Conservation (phyloP, 2,113 vertebrate species). For the Nothocercus nigrocapillus region DNA sequence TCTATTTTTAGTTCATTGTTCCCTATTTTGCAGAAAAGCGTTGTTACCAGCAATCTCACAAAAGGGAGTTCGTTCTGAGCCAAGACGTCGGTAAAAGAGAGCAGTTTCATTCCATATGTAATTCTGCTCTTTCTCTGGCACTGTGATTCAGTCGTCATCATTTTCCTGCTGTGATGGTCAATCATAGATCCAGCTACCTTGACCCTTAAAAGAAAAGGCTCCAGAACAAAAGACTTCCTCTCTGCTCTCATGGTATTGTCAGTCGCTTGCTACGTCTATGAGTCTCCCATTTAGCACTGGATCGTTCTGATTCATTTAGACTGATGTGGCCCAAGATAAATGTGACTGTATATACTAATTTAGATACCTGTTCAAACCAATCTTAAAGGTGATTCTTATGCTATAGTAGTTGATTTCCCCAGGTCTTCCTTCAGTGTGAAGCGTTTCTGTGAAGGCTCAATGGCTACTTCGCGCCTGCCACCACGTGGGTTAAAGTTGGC, state of each 20-base stretch:
- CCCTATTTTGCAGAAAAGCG: background rate
- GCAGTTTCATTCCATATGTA: background rate
- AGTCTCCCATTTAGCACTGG: background rate
- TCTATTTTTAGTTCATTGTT: background rate
- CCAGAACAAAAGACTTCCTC: background rate
- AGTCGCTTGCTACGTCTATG: background rate
- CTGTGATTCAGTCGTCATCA: accelerated
- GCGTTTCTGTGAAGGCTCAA: background rate
- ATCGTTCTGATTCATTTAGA: background rate
- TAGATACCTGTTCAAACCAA: background rate
- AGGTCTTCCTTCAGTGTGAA: background rate
- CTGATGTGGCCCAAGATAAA: accelerated
- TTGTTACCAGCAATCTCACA: background rate
- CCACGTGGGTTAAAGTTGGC: background rate
- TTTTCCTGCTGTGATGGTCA: background rate
- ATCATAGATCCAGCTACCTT: background rate
- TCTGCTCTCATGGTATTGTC: background rate
- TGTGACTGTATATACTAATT: background rate
- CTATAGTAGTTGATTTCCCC: background rate
- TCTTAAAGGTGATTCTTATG: background rate
- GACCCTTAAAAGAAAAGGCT: background rate
- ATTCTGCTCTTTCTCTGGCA: background rate
- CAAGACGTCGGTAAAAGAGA: background rate
- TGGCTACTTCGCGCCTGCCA: background rate
- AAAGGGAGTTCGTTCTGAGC: background rate